Conservation (phyloP, 2,888 invertebrate species). For the Noctua janthe region DNA sequence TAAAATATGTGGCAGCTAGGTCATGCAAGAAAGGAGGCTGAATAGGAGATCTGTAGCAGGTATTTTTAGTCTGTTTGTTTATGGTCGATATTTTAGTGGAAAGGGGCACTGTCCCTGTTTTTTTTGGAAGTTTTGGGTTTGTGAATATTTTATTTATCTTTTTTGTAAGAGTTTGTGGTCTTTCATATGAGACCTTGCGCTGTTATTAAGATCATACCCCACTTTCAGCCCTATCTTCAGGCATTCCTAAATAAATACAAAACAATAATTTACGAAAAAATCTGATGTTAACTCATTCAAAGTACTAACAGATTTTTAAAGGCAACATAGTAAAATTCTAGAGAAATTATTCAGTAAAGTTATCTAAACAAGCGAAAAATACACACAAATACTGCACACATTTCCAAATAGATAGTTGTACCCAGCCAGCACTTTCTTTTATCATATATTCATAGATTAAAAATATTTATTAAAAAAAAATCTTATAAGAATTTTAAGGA, state of each 20-base stretch:
- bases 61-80: constrained; percentile 57
- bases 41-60: constrained; percentile 43
- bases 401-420: not conserved
- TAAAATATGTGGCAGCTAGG: constrained; percentile 66
- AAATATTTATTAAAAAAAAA: not conserved
- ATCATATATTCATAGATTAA: not conserved
- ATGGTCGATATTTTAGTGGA: constrained; percentile 26
- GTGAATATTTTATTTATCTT: constrained; percentile 27
- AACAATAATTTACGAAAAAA: not conserved
- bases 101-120: constrained; percentile 21
- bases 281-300: not conserved
- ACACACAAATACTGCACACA: not conserved
- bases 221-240: not conserved
- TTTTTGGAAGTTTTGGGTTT: constrained; percentile 14
- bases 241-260: too few relatives aligned
- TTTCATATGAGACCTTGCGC: not conserved
- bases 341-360: not conserved
- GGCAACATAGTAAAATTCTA: not conserved
- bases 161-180: not conserved
- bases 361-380: not conserved
- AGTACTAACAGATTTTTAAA: not conserved
- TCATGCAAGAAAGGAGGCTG: constrained; percentile 52
- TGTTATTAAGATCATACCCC: not conserved
- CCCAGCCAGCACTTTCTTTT: not conserved
- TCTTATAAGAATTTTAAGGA: not conserved